These are phyloP conservation scores for Rallus crepitans DNA, from an alignment of 2,797 vertebrate species.

Conservation along the genomic window DNA sequence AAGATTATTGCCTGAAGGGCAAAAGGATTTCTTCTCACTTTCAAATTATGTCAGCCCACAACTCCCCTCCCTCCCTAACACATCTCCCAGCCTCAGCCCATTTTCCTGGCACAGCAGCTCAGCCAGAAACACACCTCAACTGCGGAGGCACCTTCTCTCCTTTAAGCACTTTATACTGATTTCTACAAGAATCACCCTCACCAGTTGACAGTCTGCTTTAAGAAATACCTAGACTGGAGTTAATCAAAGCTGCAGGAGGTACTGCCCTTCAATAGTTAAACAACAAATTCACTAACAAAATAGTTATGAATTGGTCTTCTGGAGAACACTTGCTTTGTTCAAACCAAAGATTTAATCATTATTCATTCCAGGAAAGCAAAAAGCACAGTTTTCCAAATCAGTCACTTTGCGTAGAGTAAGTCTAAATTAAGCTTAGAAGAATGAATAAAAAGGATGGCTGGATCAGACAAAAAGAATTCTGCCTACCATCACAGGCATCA, in stretches of 20 bases:
- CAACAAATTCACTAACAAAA: not conserved
- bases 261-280: not conserved
- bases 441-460: not conserved
- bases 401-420: not conserved
- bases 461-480: constrained; percentile 20
- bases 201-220: not conserved
- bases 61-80: not conserved
- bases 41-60: constrained; percentile 5
- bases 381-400: not conserved
- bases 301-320: not conserved
- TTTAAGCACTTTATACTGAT: not conserved
- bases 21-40: constrained; percentile 41
- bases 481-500: not conserved
- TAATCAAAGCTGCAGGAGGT: not conserved
- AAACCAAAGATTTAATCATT: not conserved
- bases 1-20: constrained; percentile 9
- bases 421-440: constrained; percentile 19
- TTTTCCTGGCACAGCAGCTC: not conserved
- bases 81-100: not conserved
- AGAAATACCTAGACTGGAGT: not conserved
- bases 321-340: not conserved
- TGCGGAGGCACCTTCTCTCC: not conserved
- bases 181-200: not conserved
- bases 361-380: not conserved
- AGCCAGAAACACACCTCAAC: not conserved